A percentile compares a stretch with the other conserved stretches of the same genome.
phyloP scores from a whole-genome alignment of 1,140 invertebrate genomes.

The Mizuhopecten yessoensis region DNA sequence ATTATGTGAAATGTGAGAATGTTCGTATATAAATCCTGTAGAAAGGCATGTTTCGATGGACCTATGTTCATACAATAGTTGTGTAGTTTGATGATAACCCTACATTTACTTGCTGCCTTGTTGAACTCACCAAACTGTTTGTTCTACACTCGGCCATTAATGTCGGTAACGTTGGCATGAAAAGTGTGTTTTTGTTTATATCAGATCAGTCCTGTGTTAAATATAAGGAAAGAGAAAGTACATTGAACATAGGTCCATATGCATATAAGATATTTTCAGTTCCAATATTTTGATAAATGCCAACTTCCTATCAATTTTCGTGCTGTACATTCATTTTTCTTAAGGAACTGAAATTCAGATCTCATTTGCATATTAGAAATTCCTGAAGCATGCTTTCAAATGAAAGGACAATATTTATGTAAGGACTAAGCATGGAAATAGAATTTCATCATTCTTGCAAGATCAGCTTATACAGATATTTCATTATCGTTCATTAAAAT shows the following conservation, averaged over 20 bases:
- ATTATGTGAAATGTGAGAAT: background rate
- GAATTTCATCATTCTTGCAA: background rate
- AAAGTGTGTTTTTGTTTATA: background rate
- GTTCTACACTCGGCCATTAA: background rate
- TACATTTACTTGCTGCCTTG: background rate
- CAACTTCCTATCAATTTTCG: too few relatives aligned
- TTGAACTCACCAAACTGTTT: constrained; percentile 2
- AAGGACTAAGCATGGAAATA: background rate
- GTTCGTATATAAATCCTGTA: background rate
- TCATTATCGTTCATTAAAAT: too few relatives aligned
- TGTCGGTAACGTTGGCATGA: background rate
- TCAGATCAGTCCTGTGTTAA: background rate
- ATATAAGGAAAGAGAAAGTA: constrained; percentile 15
- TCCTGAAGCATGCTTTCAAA: background rate
- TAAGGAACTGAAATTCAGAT: background rate
- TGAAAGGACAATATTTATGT: background rate
- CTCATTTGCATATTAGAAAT: constrained; percentile 29
- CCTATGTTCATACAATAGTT: background rate
- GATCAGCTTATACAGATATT: background rate
- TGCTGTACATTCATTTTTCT: background rate
- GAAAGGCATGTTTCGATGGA: background rate
- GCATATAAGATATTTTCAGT: background rate
- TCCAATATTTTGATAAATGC: background rate
- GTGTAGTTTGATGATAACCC: background rate
- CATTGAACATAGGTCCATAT: constrained; percentile 19